Conservation (phyloP, 2,113 vertebrate genomes). For the Oophaga pumilio region DNA sequence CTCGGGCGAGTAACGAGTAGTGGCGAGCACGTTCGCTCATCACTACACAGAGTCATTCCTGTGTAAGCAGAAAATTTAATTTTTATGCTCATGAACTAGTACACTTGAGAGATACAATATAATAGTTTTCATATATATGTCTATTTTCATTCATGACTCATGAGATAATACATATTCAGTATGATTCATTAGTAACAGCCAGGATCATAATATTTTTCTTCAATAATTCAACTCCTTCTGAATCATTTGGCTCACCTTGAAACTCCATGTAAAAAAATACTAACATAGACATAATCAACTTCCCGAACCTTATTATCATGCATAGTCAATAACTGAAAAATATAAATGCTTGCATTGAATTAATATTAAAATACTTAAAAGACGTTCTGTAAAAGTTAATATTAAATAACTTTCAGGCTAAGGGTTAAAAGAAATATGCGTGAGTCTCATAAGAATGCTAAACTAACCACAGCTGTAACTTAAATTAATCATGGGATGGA, state of each 20-base stretch:
- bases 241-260: constrained; percentile 48
- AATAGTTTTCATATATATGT: background rate
- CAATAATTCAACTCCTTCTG: constrained; percentile 52
- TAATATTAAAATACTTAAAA: background rate
- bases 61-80: background rate
- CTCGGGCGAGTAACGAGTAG: too few species aligned
- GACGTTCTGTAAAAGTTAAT: background rate
- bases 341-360: background rate
- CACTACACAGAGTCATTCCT: too few species aligned
- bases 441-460: background rate
- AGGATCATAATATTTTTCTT: constrained; percentile 52
- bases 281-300: constrained; percentile 34
- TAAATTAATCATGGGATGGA: background rate
- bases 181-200: constrained; percentile 49
- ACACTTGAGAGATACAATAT: background rate
- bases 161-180: constrained; percentile 53
- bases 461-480: background rate
- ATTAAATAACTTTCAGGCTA: background rate
- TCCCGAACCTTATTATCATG: background rate
- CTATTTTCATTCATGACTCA: constrained; percentile 49
- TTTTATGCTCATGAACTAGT: background rate
- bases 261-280: constrained; percentile 40
- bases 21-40: too few species aligned
- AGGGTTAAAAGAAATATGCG: background rate
- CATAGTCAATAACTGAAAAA: background rate